Conservation (phyloP, 2,888 invertebrate species). For the Bedellia somnulentella region DNA sequence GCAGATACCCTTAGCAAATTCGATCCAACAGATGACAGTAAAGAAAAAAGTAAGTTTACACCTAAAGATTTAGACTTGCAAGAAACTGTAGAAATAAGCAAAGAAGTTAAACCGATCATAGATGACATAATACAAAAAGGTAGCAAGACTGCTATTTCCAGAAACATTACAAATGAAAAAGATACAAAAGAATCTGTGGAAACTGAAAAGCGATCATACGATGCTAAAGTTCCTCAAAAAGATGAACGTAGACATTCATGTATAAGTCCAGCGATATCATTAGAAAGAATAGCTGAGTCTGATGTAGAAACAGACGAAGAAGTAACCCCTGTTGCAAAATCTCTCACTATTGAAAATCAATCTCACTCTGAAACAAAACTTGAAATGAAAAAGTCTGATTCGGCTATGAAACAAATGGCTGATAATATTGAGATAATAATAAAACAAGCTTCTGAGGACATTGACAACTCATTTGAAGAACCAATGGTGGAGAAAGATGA, state of each 20-base stretch:
- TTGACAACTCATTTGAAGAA: constrained; percentile 44
- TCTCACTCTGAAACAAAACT: constrained; percentile 16
- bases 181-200: constrained; percentile 43
- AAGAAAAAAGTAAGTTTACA: constrained; percentile 17
- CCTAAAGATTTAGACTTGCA: constrained; percentile 25
- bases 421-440: constrained; percentile 55
- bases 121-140: constrained; percentile 47
- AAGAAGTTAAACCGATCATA: constrained; percentile 43
- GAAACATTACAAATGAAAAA: constrained; percentile 38
- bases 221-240: constrained; percentile 47
- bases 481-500: constrained; percentile 17
- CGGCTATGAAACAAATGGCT: constrained; percentile 55
- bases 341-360: constrained; percentile 13
- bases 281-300: constrained; percentile 50
- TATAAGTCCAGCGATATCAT: constrained; percentile 47
- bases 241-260: constrained; percentile 51
- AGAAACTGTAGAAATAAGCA: constrained; percentile 33
- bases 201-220: constrained; percentile 43
- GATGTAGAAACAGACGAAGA: constrained; percentile 49
- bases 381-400: constrained; percentile 47
- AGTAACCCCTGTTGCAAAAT: constrained; percentile 12
- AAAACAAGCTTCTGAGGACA: constrained; percentile 51
- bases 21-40: constrained; percentile 21
- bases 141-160: constrained; percentile 32
- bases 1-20: constrained; percentile 43